Base-by-base conservation (phyloP, 2,888 invertebrate species). In the Troilus luridus region DNA sequence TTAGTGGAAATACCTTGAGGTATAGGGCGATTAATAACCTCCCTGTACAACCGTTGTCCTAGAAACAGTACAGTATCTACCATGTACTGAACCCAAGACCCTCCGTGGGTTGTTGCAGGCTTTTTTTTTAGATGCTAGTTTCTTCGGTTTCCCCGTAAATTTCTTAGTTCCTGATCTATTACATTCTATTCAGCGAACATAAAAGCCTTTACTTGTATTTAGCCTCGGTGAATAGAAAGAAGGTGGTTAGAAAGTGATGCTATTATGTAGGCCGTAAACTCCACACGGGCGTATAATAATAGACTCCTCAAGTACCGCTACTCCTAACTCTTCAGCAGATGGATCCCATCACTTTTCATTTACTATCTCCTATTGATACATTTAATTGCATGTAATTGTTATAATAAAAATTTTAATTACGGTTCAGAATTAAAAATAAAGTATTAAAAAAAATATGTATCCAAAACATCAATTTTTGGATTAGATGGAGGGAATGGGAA, bases 191-290 rank as follows among this genome's bases (percentile, higher is more conserved):
- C 85, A 56, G 12, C 6, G 6, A 11, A n/a, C 11, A 54, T 6
- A 85, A 56, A 81, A 21, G 5, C 85, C 11, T 56, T 56, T n/a
- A 56, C n/a, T 54, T 21, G 21, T 81, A n/a, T 85, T 85, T 58
- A 27, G 17, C n/a, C 85, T 56, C 54, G n/a, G 60, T 41, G 24
- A 17, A 41, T 27, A 77, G 11, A 21, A n/a, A 19, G 41, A n/a
- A 6, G 56, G 54, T 2, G 3, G 67, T 64, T 41, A 54, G 89
- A 89, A 89, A 89, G 89, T 89, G 89, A 89, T 64, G 54, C 54
- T 1, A 41, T 24, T 67, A 89, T 64, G 89, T 89, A 89, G 89
- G 89, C 64, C 89, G 89, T 89, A 64, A 89, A 64, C 60, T 89
- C 89, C 62, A 64, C 41, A 60, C 60, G 27, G 88, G 17, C 10